Evolutionary conservation across 2,888 invertebrate genomes (phyloP), one percentile per base, ranked within the genome.

Genomic region (Noctua comes): DNA sequence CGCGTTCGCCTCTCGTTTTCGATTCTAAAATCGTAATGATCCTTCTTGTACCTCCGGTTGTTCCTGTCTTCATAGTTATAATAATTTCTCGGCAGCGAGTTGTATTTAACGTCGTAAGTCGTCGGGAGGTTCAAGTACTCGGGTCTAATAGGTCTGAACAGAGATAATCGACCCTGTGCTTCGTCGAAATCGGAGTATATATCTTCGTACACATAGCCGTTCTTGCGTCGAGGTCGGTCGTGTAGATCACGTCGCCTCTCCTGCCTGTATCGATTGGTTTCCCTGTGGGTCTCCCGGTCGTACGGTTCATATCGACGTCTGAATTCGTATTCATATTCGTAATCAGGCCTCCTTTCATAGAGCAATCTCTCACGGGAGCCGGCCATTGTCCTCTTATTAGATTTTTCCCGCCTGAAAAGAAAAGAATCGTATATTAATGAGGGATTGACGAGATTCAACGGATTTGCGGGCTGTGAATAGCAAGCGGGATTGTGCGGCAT

Each of bases 131-230:
- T 96, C 54, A 97, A 90, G 87, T 96, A 97, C 83, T 97, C 97
- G 1, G 97, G 97, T 90, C 96, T 93, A 79, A 97, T 97, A 40
- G 97, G 97, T 89, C 96, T 92, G 88, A 97, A 97, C 54, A 97
- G 89, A 8, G 97, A 97, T 36, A 97, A 79, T 2, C 95, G 91
- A 6, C 96, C 97, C 90, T 97, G 97, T 11, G 96, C 96, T 90
- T 96, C 97, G 72, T 97, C 97, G 85, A 96, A 97, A 85, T 97
- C 96, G 43, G 96, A 96, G 83, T 97, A 97, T 62, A 97, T 96
- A 84, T 97, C 97, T 93, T 97, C 97, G 86, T 95, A 97, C 24
- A 97, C 96, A 85, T 95, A 97, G 2, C 97, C 97, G 79, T 97
- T 96, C 87, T 94, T 96, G 64, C 96, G 91, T 89, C 93, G 91